Percentiles rank a stretch among this genome's conserved stretches.
Conservation (phyloP, 2,888 invertebrate species). For the Drosophila flavopinicola region DNA sequence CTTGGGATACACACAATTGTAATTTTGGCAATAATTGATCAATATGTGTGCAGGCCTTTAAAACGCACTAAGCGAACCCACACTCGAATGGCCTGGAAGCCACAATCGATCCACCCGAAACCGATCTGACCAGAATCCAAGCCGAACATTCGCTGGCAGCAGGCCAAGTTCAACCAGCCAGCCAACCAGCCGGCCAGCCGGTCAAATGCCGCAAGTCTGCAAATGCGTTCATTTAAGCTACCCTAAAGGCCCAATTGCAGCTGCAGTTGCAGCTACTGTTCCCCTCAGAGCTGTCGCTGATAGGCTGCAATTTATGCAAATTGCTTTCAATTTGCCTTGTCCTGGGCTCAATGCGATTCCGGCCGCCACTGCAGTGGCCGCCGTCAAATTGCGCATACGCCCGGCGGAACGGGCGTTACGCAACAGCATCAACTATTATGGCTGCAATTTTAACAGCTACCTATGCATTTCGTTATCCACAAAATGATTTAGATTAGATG, state of each 20-base stretch:
- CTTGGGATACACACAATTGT: conserved; percentile 8
- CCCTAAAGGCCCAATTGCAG: conserved; percentile 12
- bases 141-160: conserved; percentile 17
- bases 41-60: too few relatives aligned
- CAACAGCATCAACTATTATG: not conserved
- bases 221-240: conserved; percentile 16
- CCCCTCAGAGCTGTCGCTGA: conserved; percentile 21
- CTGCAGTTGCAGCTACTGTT: conserved; percentile 15
- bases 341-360: conserved; percentile 22
- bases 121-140: conserved; percentile 31
- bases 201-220: conserved; percentile 10
- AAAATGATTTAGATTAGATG: conserved; percentile 32
- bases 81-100: not conserved
- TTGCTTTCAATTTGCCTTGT: conserved; percentile 71
- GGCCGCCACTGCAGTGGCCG: conserved; percentile 1
- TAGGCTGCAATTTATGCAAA: conserved; percentile 73
- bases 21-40: conserved; percentile 6
- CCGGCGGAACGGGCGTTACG: conserved; percentile 1
- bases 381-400: conserved; percentile 44
- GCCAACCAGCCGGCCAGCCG: conserved; percentile 6
- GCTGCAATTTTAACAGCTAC: conserved; percentile 7
- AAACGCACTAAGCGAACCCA: not conserved
- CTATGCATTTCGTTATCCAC: conserved; percentile 27
- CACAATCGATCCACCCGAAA: conserved; percentile 6
- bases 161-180: conserved; percentile 12